phyloP scores from a whole-genome alignment of 2,797 vertebrate species.

The Otus scops region DNA sequence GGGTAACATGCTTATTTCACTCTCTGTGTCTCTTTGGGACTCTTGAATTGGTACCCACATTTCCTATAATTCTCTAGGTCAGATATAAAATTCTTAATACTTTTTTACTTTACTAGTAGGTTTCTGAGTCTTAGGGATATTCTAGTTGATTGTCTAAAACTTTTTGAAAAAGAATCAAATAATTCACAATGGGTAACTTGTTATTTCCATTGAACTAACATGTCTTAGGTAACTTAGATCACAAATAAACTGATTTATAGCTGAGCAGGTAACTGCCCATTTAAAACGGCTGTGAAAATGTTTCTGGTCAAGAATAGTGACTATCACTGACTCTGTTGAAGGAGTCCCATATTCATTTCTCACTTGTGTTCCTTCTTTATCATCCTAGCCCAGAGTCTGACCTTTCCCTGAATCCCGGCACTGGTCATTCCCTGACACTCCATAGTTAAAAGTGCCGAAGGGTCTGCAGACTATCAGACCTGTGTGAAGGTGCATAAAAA shows the following conservation, averaged over 20 bases:
- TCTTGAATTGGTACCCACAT: not conserved
- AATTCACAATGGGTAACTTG: not conserved
- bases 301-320: not conserved
- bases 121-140: not conserved
- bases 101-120: not conserved
- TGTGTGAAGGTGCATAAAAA: not conserved
- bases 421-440: not conserved
- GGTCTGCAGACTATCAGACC: not conserved
- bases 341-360: not conserved
- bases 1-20: not conserved
- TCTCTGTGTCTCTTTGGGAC: not conserved
- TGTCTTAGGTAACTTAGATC: not conserved
- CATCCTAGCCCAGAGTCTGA: not conserved
- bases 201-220: not conserved
- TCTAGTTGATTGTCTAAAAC: not conserved
- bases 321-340: not conserved
- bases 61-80: not conserved
- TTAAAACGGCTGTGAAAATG: not conserved
- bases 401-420: not conserved
- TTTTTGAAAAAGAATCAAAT: not conserved
- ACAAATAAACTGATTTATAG: not conserved
- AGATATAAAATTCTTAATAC: not conserved
- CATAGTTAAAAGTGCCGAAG: not conserved
- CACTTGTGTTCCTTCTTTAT: not conserved
- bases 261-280: not conserved